Conservation (phyloP, 2,797 vertebrate species). For the Poliocrania exsul region DNA sequence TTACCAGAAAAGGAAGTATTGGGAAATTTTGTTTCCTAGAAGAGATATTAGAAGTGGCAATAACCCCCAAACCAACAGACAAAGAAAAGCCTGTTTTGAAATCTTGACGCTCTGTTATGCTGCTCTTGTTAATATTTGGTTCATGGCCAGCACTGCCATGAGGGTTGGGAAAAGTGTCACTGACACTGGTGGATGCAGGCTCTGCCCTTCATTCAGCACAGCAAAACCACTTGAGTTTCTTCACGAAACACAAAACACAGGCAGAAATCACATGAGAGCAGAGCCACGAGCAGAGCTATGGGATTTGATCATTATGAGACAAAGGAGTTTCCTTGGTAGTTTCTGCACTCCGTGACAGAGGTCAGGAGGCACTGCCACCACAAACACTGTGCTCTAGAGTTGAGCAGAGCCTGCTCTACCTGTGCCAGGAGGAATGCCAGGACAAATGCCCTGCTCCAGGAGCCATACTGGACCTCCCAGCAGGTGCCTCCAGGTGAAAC, state of each 20-base stretch:
- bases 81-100: conserved; percentile 14
- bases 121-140: background rate
- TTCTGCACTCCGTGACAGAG: background rate
- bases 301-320: background rate
- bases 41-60: background rate
- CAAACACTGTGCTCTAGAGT: background rate
- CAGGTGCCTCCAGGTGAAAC: background rate
- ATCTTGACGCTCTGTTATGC: background rate
- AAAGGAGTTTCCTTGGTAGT: background rate
- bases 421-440: background rate
- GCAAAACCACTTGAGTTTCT: background rate
- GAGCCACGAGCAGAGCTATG: background rate
- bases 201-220: background rate
- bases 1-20: conserved; percentile 49
- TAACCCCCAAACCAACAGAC: background rate
- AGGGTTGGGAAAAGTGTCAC: background rate
- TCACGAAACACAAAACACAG: background rate
- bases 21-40: conserved; percentile 48
- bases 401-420: background rate
- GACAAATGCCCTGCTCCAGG: background rate
- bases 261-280: background rate
- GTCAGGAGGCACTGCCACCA: background rate
- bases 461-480: background rate
- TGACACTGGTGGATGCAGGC: background rate
- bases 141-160: background rate